Base-by-base conservation (phyloP, 1,140 invertebrate genomes). In the Euura lappo region DNA sequence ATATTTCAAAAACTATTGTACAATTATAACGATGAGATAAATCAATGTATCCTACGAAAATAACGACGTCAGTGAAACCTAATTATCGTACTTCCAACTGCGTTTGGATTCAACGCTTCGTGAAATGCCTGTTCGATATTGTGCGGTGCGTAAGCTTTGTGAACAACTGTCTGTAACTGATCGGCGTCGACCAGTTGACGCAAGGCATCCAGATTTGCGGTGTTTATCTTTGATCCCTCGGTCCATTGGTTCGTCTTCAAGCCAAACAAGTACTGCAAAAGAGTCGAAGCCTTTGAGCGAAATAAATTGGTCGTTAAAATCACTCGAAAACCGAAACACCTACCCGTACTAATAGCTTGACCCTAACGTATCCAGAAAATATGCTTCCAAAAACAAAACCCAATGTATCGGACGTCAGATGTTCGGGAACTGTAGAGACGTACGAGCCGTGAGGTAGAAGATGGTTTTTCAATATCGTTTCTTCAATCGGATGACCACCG, bases 21-120 rank as follows among this genome's bases (percentile, higher is more conserved):
- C 28, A 28, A 28, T 28, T 28, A 28, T 28, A 28, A 28, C 28
- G 28, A 28, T 28, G 28, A 28, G 8, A 68, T 68, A 10, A 68
- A 68, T 44, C 11, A 43, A 8, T 47, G 67, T 71, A 45, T 73
- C 67, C 1, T 44, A 47, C 44, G 8, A 44, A 45, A 66, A 71
- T 45, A 3, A 42, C n/a, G 6, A 69, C 76, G 72, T 89, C 84
- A 92, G 83, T 91, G 88, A 84, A 95, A 94, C 72, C 91, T 89
- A 44, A 95, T 89, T 51, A 95, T 90, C 4, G 93, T 93, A 81
- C 92, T 94, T n/a, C 94, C 94, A 73, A 94, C 89, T 5, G 93
- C 90, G 45, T 92, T 89, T 2, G 89, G 86, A 72, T 91, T 90
- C 79, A 91, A 89, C 45, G 93, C 89, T 81, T 94, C 92, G 69